Evolutionary conservation across 2,113 vertebrate genomes (phyloP).

Genomic region (Chionomys nivalis): DNA sequence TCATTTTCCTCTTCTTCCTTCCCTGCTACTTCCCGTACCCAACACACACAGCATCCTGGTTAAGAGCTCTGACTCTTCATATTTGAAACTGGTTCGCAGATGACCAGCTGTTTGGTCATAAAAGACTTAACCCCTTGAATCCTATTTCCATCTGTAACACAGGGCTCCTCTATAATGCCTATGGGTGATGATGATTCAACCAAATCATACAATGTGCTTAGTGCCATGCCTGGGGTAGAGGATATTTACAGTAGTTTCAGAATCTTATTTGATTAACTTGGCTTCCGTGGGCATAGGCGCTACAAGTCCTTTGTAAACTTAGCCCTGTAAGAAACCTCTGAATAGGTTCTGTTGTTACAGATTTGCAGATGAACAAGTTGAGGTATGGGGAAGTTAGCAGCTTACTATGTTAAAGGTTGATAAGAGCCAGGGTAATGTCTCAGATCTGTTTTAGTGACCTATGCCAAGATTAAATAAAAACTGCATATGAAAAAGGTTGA

Average conservation of each 20-base stretch:
- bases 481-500: not conserved
- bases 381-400: slow-evolving; percentile 4
- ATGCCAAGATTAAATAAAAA: not conserved
- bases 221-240: not conserved
- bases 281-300: not conserved
- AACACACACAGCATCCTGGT: not conserved
- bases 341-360: not conserved
- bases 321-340: not conserved
- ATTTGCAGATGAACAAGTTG: slow-evolving; percentile 6
- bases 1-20: not conserved
- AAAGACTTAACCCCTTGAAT: slow-evolving; percentile 3
- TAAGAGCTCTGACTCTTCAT: slow-evolving; percentile 38
- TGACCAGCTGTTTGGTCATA: not conserved
- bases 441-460: not conserved
- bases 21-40: not conserved
- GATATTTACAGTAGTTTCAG: not conserved
- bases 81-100: slow-evolving; percentile 18
- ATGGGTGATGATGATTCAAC: not conserved
- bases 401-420: not conserved
- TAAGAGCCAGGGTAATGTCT: not conserved
- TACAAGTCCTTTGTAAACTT: slow-evolving; percentile 11
- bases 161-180: not conserved
- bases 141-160: not conserved
- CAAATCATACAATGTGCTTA: slow-evolving; percentile 14
- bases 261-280: slow-evolving; percentile 23